These are phyloP conservation scores for Phaethon lepturus DNA, from an alignment of 2,113 vertebrate species.

Conservation along the genomic window DNA sequence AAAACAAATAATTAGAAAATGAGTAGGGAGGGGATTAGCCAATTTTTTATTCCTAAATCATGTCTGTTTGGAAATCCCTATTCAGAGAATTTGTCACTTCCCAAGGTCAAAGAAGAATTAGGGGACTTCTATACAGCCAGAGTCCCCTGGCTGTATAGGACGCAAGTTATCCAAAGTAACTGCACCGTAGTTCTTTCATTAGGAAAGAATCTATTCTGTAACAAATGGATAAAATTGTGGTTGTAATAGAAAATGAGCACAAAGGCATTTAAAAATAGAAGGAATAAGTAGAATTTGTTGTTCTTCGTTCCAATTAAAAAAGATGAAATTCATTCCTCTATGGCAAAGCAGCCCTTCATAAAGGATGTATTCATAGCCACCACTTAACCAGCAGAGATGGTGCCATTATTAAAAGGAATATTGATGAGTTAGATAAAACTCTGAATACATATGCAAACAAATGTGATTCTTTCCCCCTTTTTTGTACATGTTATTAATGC, in stretches of 20 bases:
- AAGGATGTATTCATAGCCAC: conserved; percentile 27
- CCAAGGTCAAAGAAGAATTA: not conserved
- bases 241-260: not conserved
- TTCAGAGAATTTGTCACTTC: not conserved
- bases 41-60: not conserved
- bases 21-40: not conserved
- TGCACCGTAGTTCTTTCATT: not conserved
- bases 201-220: not conserved
- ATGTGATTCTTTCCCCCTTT: not conserved
- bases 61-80: not conserved
- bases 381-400: not conserved
- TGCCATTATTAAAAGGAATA: conserved; percentile 46
- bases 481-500: not conserved
- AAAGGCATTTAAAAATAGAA: conserved; percentile 27
- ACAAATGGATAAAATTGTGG: not conserved
- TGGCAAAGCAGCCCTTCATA: not conserved
- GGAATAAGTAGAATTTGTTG: not conserved
- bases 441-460: conserved; percentile 23
- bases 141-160: not conserved
- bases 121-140: not conserved
- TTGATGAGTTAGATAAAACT: conserved; percentile 19
- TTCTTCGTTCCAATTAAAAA: conserved; percentile 13
- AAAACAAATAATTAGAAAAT: not conserved
- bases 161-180: not conserved
- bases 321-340: conserved; percentile 1